Evolutionary conservation across 37 sponge, comb jelly and placozoan genomes (phyloP).

Genomic region (Eunapius fragilis): DNA sequence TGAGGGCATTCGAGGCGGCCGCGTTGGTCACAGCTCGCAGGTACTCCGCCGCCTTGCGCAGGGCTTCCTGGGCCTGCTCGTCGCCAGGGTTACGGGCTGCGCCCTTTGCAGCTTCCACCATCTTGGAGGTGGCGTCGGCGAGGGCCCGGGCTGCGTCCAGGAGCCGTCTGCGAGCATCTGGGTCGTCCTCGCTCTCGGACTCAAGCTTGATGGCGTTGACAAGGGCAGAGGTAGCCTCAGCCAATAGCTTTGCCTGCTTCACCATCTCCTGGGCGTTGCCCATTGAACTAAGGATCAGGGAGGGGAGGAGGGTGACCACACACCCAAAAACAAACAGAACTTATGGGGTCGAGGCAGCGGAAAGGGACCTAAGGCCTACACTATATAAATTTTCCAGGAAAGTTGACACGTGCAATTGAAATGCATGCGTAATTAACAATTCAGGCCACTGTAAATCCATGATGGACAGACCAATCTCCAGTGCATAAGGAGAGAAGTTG

Average conservation of each 20-base stretch:
- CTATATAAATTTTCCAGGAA: too few species aligned
- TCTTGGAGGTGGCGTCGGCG: slow-evolving; percentile 93
- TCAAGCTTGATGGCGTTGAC: slow-evolving; percentile 90
- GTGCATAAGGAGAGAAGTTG: too few species aligned
- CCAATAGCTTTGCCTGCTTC: slow-evolving; percentile 81
- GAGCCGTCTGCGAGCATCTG: slow-evolving; percentile 69
- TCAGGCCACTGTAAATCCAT: too few species aligned
- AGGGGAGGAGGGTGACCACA: too few species aligned
- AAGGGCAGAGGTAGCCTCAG: slow-evolving; percentile 84
- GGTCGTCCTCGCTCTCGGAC: slow-evolving; percentile 86
- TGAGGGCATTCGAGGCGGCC: slow-evolving; percentile 77
- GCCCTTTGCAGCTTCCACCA: slow-evolving; percentile 95
- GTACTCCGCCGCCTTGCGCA: slow-evolving; percentile 80
- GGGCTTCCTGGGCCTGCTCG: slow-evolving; percentile 65
- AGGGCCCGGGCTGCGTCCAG: slow-evolving; percentile 88
- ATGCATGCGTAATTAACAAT: too few species aligned
- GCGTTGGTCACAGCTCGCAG: slow-evolving; percentile 71
- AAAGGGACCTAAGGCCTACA: too few species aligned
- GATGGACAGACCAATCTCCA: too few species aligned
- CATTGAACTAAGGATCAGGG: slow-evolving; percentile 83
- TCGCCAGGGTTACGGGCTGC: slow-evolving; percentile 85
- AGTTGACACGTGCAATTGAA: too few species aligned
- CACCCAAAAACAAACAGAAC: too few species aligned
- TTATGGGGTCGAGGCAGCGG: too few species aligned
- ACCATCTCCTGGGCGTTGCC: slow-evolving; percentile 97